Base-by-base conservation (phyloP, 2,113 vertebrate species). In the Thermophis baileyi region DNA sequence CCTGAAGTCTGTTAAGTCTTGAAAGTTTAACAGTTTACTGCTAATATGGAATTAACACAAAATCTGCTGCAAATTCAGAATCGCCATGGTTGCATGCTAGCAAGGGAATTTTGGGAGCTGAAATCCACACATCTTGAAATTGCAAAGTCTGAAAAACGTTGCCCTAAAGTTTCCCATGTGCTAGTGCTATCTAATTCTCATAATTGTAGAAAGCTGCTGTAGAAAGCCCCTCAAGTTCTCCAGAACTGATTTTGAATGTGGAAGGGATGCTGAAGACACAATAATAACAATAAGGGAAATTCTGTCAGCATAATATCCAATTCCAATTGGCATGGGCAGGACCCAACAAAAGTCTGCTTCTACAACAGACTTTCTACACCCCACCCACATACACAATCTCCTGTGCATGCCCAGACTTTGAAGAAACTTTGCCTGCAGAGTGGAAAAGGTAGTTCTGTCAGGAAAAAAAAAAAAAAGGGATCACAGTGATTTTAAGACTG, bases 1-100 rank as follows among this genome's bases (percentile, higher is more conserved):
- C 7, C 14, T 47, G 69, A 63, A 40, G 69, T 89, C 86, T 35
- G 30, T n/a, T 69, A 35, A 69, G 30, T 69, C 30, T 69, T 69
- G 30, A 35, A 69, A 69, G 63, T 69, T 69, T 69, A 69, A 69
- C 63, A 35, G 30, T 35, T 69, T n/a, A n/a, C 60, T 30, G 27
- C 16, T n/a, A 69, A n/a, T 16, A 69, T 63, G 60, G 4, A 51
- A 91, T 95, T 91, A 93, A 93, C 20, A 69, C 0, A 81, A 12
- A 9, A 89, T 95, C 57, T 94, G 87, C 88, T 85, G 89, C 74
- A 94, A 54, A 95, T 91, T 3, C 63, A 69, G 30, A 69, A 69
- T 69, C 2, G 14, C 63, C 57, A 35, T 35, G 30, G 30, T 69
- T 69, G 74, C 18, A 44, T 40, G 16, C 35, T 22, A 44, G 18